These are phyloP conservation scores for Megalopta genalis DNA, from an alignment of 1,140 invertebrate genomes.

Conservation along the genomic window DNA sequence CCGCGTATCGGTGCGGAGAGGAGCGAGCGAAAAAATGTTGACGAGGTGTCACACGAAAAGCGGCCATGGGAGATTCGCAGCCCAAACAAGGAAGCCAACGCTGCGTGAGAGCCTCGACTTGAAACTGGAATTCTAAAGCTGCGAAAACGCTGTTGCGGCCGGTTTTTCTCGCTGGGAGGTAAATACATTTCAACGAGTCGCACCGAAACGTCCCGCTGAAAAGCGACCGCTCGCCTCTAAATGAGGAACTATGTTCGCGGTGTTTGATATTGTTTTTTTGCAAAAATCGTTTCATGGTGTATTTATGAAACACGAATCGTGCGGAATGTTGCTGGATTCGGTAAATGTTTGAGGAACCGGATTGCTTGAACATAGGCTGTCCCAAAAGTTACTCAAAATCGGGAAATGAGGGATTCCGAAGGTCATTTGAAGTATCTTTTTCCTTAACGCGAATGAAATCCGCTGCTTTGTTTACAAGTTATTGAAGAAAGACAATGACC, in stretches of 20 bases:
- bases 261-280: neutral
- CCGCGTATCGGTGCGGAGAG: neutral
- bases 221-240: neutral
- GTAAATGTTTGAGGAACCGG: too few relatives aligned
- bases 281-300: neutral
- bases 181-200: neutral
- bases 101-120: neutral
- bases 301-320: too few relatives aligned
- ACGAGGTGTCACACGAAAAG: conserved; percentile 25
- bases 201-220: too few relatives aligned
- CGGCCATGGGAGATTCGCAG: neutral
- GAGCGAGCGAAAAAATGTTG: conserved; percentile 9
- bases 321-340: too few relatives aligned
- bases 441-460: too few relatives aligned
- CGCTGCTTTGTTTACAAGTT: too few relatives aligned
- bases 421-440: too few relatives aligned
- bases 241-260: neutral
- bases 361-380: too few relatives aligned
- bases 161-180: too few relatives aligned
- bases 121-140: conserved; percentile 8
- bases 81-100: neutral
- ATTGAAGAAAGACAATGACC: too few relatives aligned
- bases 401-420: too few relatives aligned
- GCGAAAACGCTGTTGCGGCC: neutral
- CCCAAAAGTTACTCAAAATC: too few relatives aligned